phyloP scores from a whole-genome alignment of 2,113 vertebrate genomes.

The Neolamprologus cancellatus region DNA sequence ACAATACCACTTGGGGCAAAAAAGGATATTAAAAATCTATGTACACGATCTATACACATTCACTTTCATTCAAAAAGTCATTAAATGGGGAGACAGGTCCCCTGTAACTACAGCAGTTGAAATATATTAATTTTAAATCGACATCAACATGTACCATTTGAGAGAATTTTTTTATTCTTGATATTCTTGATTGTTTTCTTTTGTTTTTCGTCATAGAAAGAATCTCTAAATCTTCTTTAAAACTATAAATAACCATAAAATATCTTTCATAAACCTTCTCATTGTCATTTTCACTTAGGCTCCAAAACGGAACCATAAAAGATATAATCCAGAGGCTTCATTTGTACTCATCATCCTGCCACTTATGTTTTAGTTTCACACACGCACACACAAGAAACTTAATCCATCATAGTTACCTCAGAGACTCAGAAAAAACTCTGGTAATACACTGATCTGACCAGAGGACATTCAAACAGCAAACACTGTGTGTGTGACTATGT shows the following conservation, averaged over 20 bases:
- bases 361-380: not conserved
- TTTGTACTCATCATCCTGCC: not conserved
- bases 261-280: slow-evolving; percentile 27
- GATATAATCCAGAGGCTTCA: slow-evolving; percentile 10
- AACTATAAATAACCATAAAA: slow-evolving; percentile 60
- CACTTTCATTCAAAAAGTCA: slow-evolving; percentile 42
- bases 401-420: not conserved
- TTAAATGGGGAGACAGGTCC: slow-evolving; percentile 17
- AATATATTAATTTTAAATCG: slow-evolving; percentile 57
- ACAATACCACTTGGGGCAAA: not conserved
- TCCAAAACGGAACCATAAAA: slow-evolving; percentile 13
- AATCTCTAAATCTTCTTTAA: slow-evolving; percentile 53
- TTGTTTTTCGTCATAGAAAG: slow-evolving; percentile 22
- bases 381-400: not conserved
- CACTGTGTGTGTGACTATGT: not conserved
- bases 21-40: slow-evolving; percentile 28
- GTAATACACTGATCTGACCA: slow-evolving; percentile 3
- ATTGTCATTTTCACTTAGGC: slow-evolving; percentile 8
- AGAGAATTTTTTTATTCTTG: slow-evolving; percentile 2
- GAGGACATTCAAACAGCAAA: not conserved
- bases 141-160: slow-evolving; percentile 41
- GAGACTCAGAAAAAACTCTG: not conserved
- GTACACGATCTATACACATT: slow-evolving; percentile 46
- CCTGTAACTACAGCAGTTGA: slow-evolving; percentile 48
- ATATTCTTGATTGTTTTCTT: slow-evolving; percentile 6